Conservation (phyloP, 2,888 invertebrate genomes). For the Temnothorax ravouxi region DNA sequence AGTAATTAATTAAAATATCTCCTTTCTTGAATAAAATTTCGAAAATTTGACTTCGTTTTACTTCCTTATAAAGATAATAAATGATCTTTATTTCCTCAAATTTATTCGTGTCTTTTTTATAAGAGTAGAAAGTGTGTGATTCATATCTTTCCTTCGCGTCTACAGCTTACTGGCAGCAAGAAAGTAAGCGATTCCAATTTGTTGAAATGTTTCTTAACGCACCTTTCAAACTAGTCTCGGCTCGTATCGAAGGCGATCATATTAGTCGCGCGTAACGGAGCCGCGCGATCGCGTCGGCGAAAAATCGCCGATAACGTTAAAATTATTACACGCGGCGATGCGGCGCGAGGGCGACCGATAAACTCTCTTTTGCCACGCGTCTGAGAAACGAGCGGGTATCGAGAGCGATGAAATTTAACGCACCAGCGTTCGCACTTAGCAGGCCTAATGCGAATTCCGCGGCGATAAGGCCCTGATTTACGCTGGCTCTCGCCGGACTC, state of each 20-base stretch:
- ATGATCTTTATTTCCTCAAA: constrained; percentile 20
- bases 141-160: constrained; percentile 10
- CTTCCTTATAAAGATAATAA: neutral
- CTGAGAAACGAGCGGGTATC: constrained; percentile 28
- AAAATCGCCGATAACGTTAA: constrained; percentile 44
- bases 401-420: constrained; percentile 52
- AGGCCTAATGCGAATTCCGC: constrained; percentile 48
- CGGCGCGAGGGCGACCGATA: constrained; percentile 22
- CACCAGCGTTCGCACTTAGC: constrained; percentile 47
- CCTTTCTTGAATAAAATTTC: neutral
- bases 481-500: constrained; percentile 59
- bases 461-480: constrained; percentile 66
- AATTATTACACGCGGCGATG: constrained; percentile 38
- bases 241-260: constrained; percentile 1
- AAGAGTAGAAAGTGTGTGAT: constrained; percentile 22
- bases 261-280: constrained; percentile 34
- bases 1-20: neutral
- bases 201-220: constrained; percentile 19
- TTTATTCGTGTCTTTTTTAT: constrained; percentile 19
- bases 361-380: constrained; percentile 22
- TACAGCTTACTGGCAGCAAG: neutral
- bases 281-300: constrained; percentile 14
- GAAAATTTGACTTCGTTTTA: neutral
- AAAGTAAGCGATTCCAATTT: constrained; percentile 39
- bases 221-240: constrained; percentile 25